Base-by-base conservation (phyloP, 1,140 invertebrate genomes). In the Venustaconcha ellipsiformis region DNA sequence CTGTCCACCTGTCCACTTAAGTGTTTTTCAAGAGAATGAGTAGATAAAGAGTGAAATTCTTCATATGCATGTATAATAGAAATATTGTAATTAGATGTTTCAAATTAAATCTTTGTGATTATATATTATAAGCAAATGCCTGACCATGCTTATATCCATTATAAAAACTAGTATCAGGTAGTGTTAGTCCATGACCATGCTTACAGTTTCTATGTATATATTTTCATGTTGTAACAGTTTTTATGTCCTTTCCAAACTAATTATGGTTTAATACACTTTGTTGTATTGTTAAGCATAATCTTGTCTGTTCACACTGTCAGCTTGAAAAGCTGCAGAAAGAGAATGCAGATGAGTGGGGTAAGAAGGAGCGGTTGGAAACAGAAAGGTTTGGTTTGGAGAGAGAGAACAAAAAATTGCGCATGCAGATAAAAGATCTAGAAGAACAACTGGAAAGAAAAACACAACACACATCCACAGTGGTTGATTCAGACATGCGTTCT, bases 271-370 rank as follows among this genome's bases (percentile, higher is more conserved):
- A 67, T 67, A 66, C 56, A 23, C n/a, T 8, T 23, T 57, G 26
- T 60, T 59, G 17, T n/a, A 8, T 64, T 65, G 58, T 57, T 55
- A 65, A 72, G 12, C 18, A 55, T 15, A 57, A 48, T 57, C 67
- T 62, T 56, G n/a, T 59, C 13, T 59, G n/a, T 69, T 69, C 26
- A 20, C 37, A 63, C 78, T 89, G 89, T 64, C 81, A 95, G 93
- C 87, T 96, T 80, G 95, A 96, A 85, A 91, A 93, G 81, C 90
- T 97, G 12, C 96, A 98, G 91, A 93, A 94, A 1, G 96, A 98
- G 90, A 98, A 98, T 91, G 96, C 95, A 2, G 92, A 94, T 11
- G 96, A 97, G 87, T 98, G 96, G 96, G 95, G 95, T 14, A 95
- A 96, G 88, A 91, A 96, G 14, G 96, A 98, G 89, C 92, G 95